Conservation (phyloP, 2,113 vertebrate genomes). For the Heptranchias perlo region DNA sequence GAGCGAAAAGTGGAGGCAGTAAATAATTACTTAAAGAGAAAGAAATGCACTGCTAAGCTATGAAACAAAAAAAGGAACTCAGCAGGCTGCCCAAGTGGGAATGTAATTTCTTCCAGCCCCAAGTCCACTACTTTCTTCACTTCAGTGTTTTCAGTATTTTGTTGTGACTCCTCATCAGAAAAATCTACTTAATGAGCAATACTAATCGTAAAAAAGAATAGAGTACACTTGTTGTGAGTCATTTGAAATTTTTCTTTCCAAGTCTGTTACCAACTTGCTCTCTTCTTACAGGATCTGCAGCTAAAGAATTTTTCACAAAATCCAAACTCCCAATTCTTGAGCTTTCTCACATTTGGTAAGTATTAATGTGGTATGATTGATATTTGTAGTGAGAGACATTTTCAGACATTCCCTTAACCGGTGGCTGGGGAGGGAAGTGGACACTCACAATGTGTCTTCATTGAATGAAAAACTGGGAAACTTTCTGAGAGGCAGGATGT, state of each 20-base stretch:
- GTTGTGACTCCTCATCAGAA: neutral
- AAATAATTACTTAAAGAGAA: neutral
- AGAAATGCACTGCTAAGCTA: neutral
- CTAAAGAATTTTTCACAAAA: slow-evolving; percentile 99
- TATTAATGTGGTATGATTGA: slow-evolving; percentile 37
- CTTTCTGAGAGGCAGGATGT: neutral
- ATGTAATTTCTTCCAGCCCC: neutral
- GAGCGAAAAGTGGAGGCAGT: neutral
- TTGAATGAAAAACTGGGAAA: neutral
- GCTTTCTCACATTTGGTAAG: slow-evolving; percentile 98
- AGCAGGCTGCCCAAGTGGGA: neutral
- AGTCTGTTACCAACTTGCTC: neutral
- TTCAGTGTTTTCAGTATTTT: neutral
- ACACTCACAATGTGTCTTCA: neutral
- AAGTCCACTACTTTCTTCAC: neutral
- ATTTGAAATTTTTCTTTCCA: neutral
- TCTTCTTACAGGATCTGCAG: slow-evolving; percentile 80
- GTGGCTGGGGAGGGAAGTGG: neutral
- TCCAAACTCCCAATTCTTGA: slow-evolving; percentile 98
- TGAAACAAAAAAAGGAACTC: neutral
- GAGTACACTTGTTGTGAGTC: neutral
- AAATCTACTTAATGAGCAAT: neutral
- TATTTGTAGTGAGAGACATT: neutral
- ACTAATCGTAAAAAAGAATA: neutral
- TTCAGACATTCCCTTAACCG: neutral